Percentiles rank a stretch among this genome's conserved stretches.
Evolutionary conservation across 2,888 invertebrate genomes (phyloP).

Genomic region (Mesochorus sp.): DNA sequence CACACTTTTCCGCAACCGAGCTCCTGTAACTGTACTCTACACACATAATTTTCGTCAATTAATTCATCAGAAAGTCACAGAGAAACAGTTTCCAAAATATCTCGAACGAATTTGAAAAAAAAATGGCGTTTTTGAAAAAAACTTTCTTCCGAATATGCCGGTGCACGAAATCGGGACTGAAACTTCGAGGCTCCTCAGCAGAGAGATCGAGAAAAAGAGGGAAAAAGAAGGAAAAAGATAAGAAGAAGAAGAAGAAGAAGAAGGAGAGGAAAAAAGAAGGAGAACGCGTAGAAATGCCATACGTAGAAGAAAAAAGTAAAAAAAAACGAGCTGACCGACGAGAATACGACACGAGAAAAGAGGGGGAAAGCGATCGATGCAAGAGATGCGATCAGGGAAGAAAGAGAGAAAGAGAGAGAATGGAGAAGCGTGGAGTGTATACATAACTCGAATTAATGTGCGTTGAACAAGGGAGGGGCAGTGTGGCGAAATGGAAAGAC

Average conservation of each 20-base stretch:
- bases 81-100: no score
- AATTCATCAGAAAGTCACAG: no score
- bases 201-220: neutral
- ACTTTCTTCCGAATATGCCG: no score
- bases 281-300: slow-evolving; percentile 22
- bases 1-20: neutral
- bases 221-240: slow-evolving; percentile 63
- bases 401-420: neutral
- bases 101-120: no score
- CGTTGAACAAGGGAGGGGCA: slow-evolving; percentile 68
- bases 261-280: neutral
- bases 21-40: no score
- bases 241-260: slow-evolving; percentile 49
- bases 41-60: no score
- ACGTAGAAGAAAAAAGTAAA: slow-evolving; percentile 28
- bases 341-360: slow-evolving; percentile 19
- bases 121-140: no score
- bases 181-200: neutral
- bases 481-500: slow-evolving; percentile 70
- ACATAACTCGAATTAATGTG: slow-evolving; percentile 75
- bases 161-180: slow-evolving; percentile 48
- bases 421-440: slow-evolving; percentile 62
- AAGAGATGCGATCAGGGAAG: slow-evolving; percentile 16
- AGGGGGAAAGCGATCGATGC: slow-evolving; percentile 16
- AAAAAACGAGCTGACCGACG: slow-evolving; percentile 18